A percentile compares a stretch with the other conserved stretches of the same genome.
Conservation (phyloP, 2,797 vertebrate species). For the Urocyon cinereoargenteus region DNA sequence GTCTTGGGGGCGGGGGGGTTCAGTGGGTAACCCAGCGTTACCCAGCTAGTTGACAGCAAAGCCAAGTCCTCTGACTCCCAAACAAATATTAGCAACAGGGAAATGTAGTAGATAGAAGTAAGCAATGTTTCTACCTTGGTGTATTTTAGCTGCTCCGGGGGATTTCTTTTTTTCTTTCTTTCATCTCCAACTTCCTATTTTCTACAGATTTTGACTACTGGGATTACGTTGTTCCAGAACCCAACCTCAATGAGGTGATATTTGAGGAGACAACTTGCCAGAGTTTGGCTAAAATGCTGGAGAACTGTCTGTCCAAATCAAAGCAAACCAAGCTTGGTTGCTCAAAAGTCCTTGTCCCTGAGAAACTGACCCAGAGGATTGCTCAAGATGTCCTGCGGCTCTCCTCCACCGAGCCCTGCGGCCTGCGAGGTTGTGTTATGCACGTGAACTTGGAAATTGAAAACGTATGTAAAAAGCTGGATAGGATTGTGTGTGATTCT, state of each 20-base stretch:
- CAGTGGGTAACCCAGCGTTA: background rate
- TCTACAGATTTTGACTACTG: conserved; percentile 91
- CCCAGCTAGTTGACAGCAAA: background rate
- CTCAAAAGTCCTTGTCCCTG: conserved; percentile 93
- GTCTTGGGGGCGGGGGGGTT: background rate
- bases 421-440: conserved; percentile 92
- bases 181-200: background rate
- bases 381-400: conserved; percentile 91
- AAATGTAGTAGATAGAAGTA: background rate
- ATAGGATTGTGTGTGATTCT: conserved; percentile 91
- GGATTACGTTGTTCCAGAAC: conserved; percentile 90
- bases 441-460: conserved; percentile 91
- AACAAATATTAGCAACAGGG: background rate
- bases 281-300: conserved; percentile 91
- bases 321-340: conserved; percentile 93
- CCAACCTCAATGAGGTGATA: conserved; percentile 87
- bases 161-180: background rate
- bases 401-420: conserved; percentile 92
- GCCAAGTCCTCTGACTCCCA: background rate
- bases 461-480: conserved; percentile 91
- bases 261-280: conserved; percentile 91
- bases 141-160: background rate
- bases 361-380: conserved; percentile 91
- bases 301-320: conserved; percentile 92
- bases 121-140: background rate